phyloP scores from a whole-genome alignment of 2,113 vertebrate genomes.

The Seriola dumerili region DNA sequence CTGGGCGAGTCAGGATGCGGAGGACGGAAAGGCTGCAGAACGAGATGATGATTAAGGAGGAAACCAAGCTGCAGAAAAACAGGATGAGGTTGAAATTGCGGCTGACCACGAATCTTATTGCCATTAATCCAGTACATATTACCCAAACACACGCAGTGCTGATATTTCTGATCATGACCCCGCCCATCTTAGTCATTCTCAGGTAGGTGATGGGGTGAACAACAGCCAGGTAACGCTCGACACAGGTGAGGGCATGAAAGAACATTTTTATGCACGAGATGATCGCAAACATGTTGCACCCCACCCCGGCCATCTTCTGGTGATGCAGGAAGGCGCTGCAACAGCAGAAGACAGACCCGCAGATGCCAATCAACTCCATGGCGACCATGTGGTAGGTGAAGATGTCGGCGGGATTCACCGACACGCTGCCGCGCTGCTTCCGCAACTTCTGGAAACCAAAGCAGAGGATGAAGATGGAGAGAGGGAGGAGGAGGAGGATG shows the following conservation, averaged over 20 bases:
- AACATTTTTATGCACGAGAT: constrained; percentile 14
- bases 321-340: background rate
- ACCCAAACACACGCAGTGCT: constrained; percentile 21
- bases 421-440: no score
- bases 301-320: background rate
- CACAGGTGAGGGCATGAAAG: constrained; percentile 42
- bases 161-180: constrained; percentile 19
- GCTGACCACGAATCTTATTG: background rate
- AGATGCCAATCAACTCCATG: constrained; percentile 25
- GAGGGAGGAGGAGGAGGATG: constrained; percentile 37
- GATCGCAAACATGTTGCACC: constrained; percentile 18
- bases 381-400: constrained; percentile 45
- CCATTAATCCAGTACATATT: background rate
- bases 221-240: constrained; percentile 36
- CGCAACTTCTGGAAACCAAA: background rate
- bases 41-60: background rate
- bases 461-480: constrained; percentile 13
- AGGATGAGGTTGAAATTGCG: constrained; percentile 28
- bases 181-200: background rate
- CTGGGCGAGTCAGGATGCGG: constrained; percentile 6
- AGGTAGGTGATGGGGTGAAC: constrained; percentile 48
- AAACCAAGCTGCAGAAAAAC: constrained; percentile 27
- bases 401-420: background rate
- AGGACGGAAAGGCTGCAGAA: constrained; percentile 47
- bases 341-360: background rate